phyloP scores from a whole-genome alignment of 2,888 invertebrate genomes.

The Onthophagus sagittarius region DNA sequence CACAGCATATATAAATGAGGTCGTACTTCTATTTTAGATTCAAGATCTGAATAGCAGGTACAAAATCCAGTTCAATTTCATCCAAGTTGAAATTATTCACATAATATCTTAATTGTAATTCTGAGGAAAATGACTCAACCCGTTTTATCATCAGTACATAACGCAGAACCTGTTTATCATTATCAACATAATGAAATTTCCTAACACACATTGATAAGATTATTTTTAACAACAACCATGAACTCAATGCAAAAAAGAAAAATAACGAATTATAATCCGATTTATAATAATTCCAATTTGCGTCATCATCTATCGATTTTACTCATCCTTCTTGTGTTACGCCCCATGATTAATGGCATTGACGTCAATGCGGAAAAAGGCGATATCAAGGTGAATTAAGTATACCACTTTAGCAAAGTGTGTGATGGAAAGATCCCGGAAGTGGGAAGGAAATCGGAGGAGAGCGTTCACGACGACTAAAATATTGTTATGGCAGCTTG shows the following conservation, averaged over 20 bases:
- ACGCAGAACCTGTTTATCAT: too few species aligned
- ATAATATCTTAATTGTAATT: not conserved
- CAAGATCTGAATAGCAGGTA: not conserved
- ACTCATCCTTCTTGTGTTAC: not conserved
- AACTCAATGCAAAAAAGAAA: too few species aligned
- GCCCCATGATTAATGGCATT: not conserved
- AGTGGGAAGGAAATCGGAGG: not conserved
- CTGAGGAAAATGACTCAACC: too few species aligned
- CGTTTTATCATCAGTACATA: too few species aligned
- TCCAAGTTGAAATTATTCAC: not conserved
- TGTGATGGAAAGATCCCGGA: not conserved
- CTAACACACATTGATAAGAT: too few species aligned
- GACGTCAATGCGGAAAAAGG: not conserved
- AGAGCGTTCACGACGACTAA: not conserved
- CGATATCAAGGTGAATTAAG: not conserved
- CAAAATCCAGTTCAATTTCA: not conserved
- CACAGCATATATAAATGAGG: not conserved
- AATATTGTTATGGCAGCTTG: not conserved
- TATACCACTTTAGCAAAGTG: not conserved
- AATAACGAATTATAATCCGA: not conserved
- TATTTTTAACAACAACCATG: too few species aligned
- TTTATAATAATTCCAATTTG: not conserved
- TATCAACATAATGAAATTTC: too few species aligned
- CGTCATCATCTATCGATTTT: not conserved
- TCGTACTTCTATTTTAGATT: not conserved